Evolutionary conservation across 2,888 invertebrate species (phyloP).

Genomic region (Lymantria monacha): DNA sequence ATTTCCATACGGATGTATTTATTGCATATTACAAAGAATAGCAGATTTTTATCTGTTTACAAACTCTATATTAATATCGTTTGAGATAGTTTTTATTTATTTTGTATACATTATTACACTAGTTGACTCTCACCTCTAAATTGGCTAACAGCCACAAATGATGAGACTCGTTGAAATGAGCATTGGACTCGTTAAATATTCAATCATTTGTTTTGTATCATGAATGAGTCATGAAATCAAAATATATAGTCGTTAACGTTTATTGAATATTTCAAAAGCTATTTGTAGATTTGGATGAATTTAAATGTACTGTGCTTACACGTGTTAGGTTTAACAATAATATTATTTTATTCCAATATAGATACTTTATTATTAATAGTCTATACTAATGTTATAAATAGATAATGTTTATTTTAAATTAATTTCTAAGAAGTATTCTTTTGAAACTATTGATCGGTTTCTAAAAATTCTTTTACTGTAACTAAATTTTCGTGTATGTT

Average conservation of each 20-base stretch:
- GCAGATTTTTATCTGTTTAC: too few species aligned
- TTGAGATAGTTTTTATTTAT: constrained; percentile 22
- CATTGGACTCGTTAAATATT: constrained; percentile 2
- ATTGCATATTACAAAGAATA: too few species aligned
- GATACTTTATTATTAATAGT: not conserved
- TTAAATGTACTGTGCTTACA: not conserved
- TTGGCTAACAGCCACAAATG: constrained; percentile 19
- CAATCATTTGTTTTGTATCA: constrained; percentile 10
- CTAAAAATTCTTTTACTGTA: too few species aligned
- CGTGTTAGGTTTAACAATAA: not conserved
- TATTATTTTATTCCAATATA: not conserved
- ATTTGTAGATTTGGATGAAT: not conserved
- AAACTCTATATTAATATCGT: not conserved
- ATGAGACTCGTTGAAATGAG: not conserved
- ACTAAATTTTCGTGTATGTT: too few species aligned
- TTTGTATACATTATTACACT: constrained; percentile 6
- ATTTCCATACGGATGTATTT: too few species aligned
- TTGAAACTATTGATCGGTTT: too few species aligned
- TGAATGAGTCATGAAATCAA: constrained; percentile 29
- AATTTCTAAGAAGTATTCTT: too few species aligned
- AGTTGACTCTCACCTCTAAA: not conserved
- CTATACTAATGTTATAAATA: too few species aligned
- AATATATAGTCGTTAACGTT: constrained; percentile 27
- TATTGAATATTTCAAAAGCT: constrained; percentile 12
- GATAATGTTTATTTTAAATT: too few species aligned